Base-by-base conservation (phyloP, 1,140 invertebrate species). In the Camponotus pennsylvanicus region DNA sequence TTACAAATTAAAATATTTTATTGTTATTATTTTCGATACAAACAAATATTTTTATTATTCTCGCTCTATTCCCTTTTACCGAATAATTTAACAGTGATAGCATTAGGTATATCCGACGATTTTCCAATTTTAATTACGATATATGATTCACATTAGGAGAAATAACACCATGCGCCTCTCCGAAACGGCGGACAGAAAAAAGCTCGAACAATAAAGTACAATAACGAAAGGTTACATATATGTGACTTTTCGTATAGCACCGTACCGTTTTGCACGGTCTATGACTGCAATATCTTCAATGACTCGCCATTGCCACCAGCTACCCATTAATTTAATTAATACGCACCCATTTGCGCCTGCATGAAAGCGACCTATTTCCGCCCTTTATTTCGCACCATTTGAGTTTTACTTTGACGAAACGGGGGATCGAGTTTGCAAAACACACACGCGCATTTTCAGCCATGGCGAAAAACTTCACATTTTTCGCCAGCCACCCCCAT, bases 261-360 rank as follows among this genome's bases (percentile, higher is more conserved):
- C 59, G 69, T 79, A 57, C 21, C 76, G 75, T 89, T 86, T 49
- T 34, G 45, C 40, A 69, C 49, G 21, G 55, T 90, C 37, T 87
- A 89, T 66, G 49, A 57, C 27, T 66, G 77, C 63, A 83, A 86
- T 37, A 66, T 15, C 63, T 49, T 61, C 88, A 89, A 90, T 86
- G 76, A 90, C 76, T 76, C 75, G 52, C 73, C 76, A 86, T 77
- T 89, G 57, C 82, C 49, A 86, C 34, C 73, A 88, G 13, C 70
- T 86, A 73, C 66, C 66, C 85, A 87, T 90, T 91, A 91, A 90
- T 92, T 92, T 86, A 90, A 92, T 92, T 92, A 92, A 89, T 90
- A 85, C 64, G 83, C 57, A 86, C 77, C 89, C 86, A 90, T 90
- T 90, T 75, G 71, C 59, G 64, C 67, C 34, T 69, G 88, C 82